These are phyloP conservation scores for Eolophus roseicapilla DNA, from an alignment of 2,113 vertebrate species.

Conservation along the genomic window DNA sequence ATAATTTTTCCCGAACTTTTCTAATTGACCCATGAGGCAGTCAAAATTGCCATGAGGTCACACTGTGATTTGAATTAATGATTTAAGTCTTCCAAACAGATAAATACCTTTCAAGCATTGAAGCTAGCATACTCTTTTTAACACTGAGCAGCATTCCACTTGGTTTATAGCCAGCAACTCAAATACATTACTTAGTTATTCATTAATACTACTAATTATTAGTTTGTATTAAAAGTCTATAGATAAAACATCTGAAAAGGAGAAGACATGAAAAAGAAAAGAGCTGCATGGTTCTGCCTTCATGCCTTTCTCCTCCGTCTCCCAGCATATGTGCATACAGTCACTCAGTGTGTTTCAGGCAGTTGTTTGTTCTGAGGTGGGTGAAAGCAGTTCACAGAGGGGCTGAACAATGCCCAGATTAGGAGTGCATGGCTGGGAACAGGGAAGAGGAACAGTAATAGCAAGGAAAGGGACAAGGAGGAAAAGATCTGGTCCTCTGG, in stretches of 20 bases:
- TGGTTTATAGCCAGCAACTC: not conserved
- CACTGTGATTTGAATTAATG: not conserved
- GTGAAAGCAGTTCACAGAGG: not conserved
- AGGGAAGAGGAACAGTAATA: not conserved
- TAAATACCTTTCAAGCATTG: not conserved
- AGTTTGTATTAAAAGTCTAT: not conserved
- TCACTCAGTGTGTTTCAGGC: not conserved
- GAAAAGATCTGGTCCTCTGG: not conserved
- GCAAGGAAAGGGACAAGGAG: not conserved
- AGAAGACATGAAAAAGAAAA: not conserved
- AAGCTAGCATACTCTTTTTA: not conserved
- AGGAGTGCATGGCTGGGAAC: not conserved
- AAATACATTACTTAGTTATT: not conserved
- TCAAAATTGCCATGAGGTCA: not conserved
- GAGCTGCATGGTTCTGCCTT: not conserved
- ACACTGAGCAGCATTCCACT: not conserved
- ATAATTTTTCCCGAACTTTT: not conserved
- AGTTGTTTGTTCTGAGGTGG: not conserved
- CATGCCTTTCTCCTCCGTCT: not conserved
- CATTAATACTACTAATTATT: not conserved
- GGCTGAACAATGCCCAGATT: not conserved
- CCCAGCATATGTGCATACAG: accelerated
- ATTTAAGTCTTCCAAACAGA: not conserved
- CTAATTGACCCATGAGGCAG: not conserved
- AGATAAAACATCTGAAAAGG: not conserved